Conservation (phyloP, 2,113 vertebrate species). For the Hydrochoerus hydrochaeris region DNA sequence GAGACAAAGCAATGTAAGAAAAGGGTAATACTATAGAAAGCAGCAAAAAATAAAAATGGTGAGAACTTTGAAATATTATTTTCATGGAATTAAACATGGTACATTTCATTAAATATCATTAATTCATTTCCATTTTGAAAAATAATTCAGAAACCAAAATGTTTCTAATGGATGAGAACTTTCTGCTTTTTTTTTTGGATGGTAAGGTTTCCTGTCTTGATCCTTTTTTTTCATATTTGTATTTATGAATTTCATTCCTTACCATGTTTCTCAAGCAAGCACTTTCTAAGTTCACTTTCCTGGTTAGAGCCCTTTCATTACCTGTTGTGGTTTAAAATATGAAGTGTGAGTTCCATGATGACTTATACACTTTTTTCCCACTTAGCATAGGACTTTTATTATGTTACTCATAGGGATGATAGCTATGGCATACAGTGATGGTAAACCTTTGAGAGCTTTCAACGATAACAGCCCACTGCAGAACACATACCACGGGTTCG, state of each 20-base stretch:
- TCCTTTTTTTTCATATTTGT: neutral
- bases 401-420: neutral
- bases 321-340: neutral
- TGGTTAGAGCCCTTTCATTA: neutral
- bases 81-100: neutral
- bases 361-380: constrained; percentile 2
- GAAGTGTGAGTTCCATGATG: neutral
- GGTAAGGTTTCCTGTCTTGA: neutral
- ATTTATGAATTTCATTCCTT: constrained; percentile 47
- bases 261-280: constrained; percentile 18
- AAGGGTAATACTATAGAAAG: neutral
- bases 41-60: neutral
- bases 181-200: neutral
- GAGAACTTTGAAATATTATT: constrained; percentile 12
- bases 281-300: constrained; percentile 5
- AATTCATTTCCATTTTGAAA: constrained; percentile 2
- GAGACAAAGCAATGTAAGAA: neutral
- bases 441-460: neutral
- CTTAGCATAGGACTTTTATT: neutral
- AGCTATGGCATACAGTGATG: neutral
- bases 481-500: neutral
- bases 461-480: neutral
- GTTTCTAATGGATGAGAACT: neutral
- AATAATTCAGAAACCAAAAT: neutral
- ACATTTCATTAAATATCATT: constrained; percentile 18